Conservation (phyloP, 2,888 invertebrate genomes). For the Protophormia terraenovae region DNA sequence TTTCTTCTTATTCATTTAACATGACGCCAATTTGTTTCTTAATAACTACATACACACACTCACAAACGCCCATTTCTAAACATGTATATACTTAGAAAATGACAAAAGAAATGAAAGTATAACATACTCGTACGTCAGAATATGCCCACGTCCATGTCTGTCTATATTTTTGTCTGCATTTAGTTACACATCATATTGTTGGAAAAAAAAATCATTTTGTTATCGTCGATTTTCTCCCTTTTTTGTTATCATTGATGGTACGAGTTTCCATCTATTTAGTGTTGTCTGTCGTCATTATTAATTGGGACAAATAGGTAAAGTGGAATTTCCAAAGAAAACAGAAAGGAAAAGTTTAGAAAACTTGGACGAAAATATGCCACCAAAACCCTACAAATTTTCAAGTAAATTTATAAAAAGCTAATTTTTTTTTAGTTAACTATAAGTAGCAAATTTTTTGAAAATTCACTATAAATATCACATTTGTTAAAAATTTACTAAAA, state of each 20-base stretch:
- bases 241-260: background rate
- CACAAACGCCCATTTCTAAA: background rate
- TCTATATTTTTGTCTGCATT: background rate
- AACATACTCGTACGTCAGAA: background rate
- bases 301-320: background rate
- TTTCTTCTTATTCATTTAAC: background rate
- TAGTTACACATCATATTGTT: background rate
- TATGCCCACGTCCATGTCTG: background rate
- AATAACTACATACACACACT: background rate
- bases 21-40: constrained; percentile 37
- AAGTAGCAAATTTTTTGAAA: no score
- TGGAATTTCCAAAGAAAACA: background rate
- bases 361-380: background rate
- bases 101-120: background rate
- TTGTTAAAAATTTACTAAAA: no score
- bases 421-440: no score
- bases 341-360: background rate
- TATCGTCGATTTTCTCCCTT: background rate
- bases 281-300: background rate
- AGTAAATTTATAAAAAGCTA: background rate
- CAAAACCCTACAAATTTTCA: background rate
- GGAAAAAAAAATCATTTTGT: constrained; percentile 9
- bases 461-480: no score
- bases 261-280: background rate
- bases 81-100: background rate